Conservation (phyloP, 2,797 vertebrate genomes). For the Avahi laniger region DNA sequence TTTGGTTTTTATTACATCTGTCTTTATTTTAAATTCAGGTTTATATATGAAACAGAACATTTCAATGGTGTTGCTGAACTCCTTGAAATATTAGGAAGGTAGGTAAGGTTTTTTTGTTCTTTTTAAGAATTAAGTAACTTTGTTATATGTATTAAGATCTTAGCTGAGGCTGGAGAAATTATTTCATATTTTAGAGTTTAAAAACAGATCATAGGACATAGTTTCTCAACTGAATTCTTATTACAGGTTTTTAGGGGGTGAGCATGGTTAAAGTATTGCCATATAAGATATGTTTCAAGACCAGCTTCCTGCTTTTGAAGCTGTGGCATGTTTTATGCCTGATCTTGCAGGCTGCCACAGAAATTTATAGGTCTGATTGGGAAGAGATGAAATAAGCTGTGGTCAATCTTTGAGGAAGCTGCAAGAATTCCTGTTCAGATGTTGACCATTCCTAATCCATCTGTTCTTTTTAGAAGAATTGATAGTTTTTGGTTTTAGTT, state of each 20-base stretch:
- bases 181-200: constrained; percentile 54
- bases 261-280: neutral
- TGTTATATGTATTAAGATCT: constrained; percentile 32
- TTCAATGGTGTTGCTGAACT: constrained; percentile 98
- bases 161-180: neutral
- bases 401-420: neutral
- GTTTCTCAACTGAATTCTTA: constrained; percentile 34
- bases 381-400: neutral
- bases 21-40: constrained; percentile 86
- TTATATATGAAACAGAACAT: constrained; percentile 98
- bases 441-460: neutral
- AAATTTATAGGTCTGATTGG: neutral
- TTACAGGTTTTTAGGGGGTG: neutral
- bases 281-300: neutral
- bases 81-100: constrained; percentile 98
- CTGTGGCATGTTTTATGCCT: constrained; percentile 6
- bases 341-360: neutral
- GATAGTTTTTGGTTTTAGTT: neutral
- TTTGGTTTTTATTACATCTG: constrained; percentile 29
- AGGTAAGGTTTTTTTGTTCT: constrained; percentile 56
- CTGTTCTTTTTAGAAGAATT: neutral
- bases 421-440: neutral
- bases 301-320: neutral
- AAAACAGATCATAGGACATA: neutral
- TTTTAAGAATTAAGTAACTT: constrained; percentile 59